Conservation (phyloP, 1,140 invertebrate species). For the Cryptotermes secundus region DNA sequence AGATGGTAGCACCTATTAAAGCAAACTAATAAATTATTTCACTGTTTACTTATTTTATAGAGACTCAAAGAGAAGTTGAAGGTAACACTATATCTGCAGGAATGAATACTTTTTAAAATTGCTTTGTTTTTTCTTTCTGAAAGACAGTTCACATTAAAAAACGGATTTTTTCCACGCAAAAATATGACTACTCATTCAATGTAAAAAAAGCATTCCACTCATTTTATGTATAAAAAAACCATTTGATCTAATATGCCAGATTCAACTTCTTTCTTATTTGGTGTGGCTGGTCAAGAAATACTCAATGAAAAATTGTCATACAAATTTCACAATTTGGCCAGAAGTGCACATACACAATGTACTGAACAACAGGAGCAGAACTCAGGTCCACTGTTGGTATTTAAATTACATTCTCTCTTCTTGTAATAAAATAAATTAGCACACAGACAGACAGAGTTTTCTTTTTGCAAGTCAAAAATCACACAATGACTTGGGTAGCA, state of each 20-base stretch:
- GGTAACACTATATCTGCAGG: neutral
- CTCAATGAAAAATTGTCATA: constrained; percentile 18
- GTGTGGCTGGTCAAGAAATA: constrained; percentile 21
- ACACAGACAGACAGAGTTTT: constrained; percentile 26
- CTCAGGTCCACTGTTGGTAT: constrained; percentile 24
- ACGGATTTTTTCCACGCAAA: constrained; percentile 22
- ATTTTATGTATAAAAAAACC: constrained; percentile 17
- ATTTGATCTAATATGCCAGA: constrained; percentile 16
- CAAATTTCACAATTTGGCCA: constrained; percentile 22
- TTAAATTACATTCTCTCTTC: constrained; percentile 29
- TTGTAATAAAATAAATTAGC: constrained; percentile 31
- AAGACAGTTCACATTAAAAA: constrained; percentile 24
- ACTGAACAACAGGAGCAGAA: constrained; percentile 3
- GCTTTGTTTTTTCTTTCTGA: constrained; percentile 24
- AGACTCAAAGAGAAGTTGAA: neutral
- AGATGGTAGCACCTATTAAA: constrained; percentile 24
- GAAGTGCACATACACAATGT: constrained; percentile 23
- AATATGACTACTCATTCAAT: constrained; percentile 28
- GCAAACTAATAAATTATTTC: constrained; percentile 26
- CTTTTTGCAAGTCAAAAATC: constrained; percentile 16
- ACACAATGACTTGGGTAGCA: constrained; percentile 22
- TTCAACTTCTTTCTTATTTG: constrained; percentile 18
- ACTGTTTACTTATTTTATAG: constrained; percentile 2
- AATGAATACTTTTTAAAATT: constrained; percentile 25
- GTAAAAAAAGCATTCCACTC: constrained; percentile 26